Base-by-base conservation (phyloP, 1,140 invertebrate genomes). In the Habropoda laboriosa region DNA sequence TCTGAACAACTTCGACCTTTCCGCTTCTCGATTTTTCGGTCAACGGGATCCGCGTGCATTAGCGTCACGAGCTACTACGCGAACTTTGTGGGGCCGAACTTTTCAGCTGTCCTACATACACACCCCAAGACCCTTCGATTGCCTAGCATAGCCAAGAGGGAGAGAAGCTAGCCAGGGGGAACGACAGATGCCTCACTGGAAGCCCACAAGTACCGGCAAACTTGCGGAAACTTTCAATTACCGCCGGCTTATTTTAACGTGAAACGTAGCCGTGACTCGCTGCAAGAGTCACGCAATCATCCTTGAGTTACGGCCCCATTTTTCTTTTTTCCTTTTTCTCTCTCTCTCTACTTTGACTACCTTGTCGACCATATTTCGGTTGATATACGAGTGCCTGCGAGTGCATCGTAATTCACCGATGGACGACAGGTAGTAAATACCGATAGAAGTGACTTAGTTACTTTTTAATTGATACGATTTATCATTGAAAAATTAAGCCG, bases 91-190 rank as follows among this genome's bases (percentile, higher is more conserved):
- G n/a, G 47, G 30, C 32, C 67, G 16, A 79, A 84, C 76, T 84
- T 84, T 80, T 84, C 82, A 83, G 70, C 61, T 79, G 81, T 83
- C 76, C 81, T 80, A 84, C 63, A 84, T 84, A 79, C 72, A 80
- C 47, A 13, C 51, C 27, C 21, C 70, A 16, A 16, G 21, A 45
- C 40, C 24, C 38, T 38, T n/a, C 60, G 27, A 47, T 64, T 63
- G 78, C 45, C 30, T 35, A 5, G 27, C 21, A 32, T 32, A 27
- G 8, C 21, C 16, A 42, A 7, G n/a, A 58, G 63, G 57, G 49
- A 49, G 49, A 49, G 24, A 57, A 68, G 49, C 68, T 49, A 58
- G 67, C 55, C 58, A 12, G 4, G 73, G 60, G 55, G 71, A 55
- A 79, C 75, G 82, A 74, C 82, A 83, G 81, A 83, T 83, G 81